phyloP scores from a whole-genome alignment of 2,113 vertebrate genomes.

The Psammodynastes pulverulentus region DNA sequence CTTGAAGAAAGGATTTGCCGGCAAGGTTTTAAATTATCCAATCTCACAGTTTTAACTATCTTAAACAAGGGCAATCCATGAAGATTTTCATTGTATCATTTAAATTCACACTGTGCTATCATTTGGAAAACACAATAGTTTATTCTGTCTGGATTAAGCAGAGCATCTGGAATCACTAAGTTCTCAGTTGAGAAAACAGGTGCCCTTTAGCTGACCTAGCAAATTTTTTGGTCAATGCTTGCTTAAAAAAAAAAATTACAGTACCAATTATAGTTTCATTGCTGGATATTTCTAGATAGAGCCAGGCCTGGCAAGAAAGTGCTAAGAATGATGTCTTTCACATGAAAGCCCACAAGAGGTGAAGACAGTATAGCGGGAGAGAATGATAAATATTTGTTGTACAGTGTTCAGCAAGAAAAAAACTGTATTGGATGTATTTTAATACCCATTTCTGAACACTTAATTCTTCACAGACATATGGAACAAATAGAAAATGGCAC shows the following conservation, averaged over 20 bases:
- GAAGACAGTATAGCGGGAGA: neutral
- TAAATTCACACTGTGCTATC: neutral
- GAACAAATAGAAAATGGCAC: conserved; percentile 31
- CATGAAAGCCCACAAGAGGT: conserved; percentile 23
- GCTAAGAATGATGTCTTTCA: conserved; percentile 3
- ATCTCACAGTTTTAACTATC: neutral
- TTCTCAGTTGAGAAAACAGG: conserved; percentile 25
- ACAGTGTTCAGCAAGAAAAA: neutral
- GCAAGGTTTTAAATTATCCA: neutral
- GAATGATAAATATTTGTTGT: neutral
- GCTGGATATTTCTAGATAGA: conserved; percentile 19
- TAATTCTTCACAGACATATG: conserved; percentile 16
- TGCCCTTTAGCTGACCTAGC: conserved; percentile 52
- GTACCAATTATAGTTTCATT: conserved; percentile 13
- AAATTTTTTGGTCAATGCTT: conserved; percentile 36
- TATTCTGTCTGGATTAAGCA: conserved; percentile 18
- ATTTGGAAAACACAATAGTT: conserved; percentile 39
- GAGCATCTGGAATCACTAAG: conserved; percentile 35
- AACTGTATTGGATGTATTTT: neutral
- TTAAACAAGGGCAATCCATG: neutral
- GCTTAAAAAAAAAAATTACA: conserved; percentile 38
- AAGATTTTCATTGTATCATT: neutral
- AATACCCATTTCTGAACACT: conserved; percentile 3
- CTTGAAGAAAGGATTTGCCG: neutral
- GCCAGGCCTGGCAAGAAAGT: conserved; percentile 2